A percentile compares a stretch with the other conserved stretches of the same genome.
phyloP scores from a whole-genome alignment of 2,113 vertebrate genomes.

The Stegostoma tigrinum region DNA sequence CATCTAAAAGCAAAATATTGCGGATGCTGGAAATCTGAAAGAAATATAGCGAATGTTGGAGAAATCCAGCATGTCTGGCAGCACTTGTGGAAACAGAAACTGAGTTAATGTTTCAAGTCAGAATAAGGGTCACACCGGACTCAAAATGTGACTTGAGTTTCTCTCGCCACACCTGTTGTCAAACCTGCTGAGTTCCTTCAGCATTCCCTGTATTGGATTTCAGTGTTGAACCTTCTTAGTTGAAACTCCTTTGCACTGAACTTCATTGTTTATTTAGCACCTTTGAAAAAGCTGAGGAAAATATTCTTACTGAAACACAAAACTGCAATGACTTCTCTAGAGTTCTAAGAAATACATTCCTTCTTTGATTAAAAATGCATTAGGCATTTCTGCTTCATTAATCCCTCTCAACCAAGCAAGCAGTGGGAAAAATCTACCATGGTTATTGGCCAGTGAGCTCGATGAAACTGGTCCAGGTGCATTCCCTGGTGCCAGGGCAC shows the following conservation, averaged over 20 bases:
- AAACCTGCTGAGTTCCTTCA: too few species aligned
- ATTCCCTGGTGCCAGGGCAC: neutral
- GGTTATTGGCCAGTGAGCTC: neutral
- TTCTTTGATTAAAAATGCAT: constrained; percentile 15
- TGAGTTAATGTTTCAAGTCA: too few species aligned
- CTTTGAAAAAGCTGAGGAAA: neutral
- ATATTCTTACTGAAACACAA: neutral
- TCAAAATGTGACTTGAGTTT: too few species aligned
- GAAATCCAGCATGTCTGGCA: too few species aligned
- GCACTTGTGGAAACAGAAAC: too few species aligned
- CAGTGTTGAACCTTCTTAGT: neutral
- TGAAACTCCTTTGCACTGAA: too few species aligned
- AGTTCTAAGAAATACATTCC: neutral
- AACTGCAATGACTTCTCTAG: neutral
- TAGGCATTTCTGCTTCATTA: neutral
- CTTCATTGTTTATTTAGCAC: neutral
- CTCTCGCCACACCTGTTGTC: too few species aligned
- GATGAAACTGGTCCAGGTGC: neutral
- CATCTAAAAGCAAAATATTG: too few species aligned
- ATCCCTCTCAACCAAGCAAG: neutral
- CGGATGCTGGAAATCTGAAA: too few species aligned
- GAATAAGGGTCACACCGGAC: too few species aligned
- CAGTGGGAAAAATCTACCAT: neutral
- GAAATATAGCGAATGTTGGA: too few species aligned
- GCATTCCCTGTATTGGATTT: too few species aligned